Base-by-base conservation (phyloP, 2,113 vertebrate species). In the Strix uralensis region DNA sequence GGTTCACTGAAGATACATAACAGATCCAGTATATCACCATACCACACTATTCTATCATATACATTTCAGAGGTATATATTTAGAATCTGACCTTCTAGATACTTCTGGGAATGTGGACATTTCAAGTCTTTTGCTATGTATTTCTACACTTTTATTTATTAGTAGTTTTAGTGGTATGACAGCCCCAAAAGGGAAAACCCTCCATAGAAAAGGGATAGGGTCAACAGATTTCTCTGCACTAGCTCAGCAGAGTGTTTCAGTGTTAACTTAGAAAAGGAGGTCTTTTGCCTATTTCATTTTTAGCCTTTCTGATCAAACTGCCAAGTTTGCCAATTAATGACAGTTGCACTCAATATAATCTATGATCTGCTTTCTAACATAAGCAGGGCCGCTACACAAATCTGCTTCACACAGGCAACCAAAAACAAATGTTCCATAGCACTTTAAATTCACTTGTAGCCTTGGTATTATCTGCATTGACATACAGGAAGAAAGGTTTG, bases 241-340 rank as follows among this genome's bases (percentile, higher is more conserved):
- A 79, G 29, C 52, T 92, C 65, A 91, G 38, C 34, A 81, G 57
- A 92, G 40, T 82, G 40, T 69, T 91, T 72, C 13, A 0, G 14
- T 90, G 81, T 90, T 90, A 72, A 95, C 52, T 75, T 65, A 44
- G 47, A 57, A 65, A 92, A 82, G 10, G 27, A 91, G 83, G 72
- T 92, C 80, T 27, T 52, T 36, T 85, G 69, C 49, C 81, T 61
- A 75, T 38, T 89, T 88, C 32, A 34, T 63, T 96, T 88, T 94
- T 79, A 88, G 47, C 72, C 82, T 87, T 86, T 89, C 72, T 71
- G 63, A 86, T 91, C 69, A 92, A 92, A 61, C 65, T 72, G 88
- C 38, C 72, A 71, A 78, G 69, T 74, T 85, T 92, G 29, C 54
- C 92, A 91, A 42, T 94, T 96, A 96, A 40, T 75, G 77, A 27